phyloP scores from a whole-genome alignment of 2,797 vertebrate species.

The Enoplosus armatus region DNA sequence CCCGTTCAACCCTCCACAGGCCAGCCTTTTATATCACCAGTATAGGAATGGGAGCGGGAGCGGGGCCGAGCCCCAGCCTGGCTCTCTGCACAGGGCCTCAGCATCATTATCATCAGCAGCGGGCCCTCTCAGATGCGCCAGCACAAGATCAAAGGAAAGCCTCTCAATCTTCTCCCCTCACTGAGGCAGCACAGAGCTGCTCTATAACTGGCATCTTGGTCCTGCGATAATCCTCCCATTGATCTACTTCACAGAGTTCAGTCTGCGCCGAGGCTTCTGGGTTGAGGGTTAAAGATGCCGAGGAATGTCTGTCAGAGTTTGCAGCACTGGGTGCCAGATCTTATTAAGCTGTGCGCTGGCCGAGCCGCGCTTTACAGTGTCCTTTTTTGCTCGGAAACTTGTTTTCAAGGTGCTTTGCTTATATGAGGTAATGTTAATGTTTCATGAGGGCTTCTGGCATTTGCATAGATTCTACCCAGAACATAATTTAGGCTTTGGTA shows the following conservation, averaged over 20 bases:
- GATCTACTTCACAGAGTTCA: constrained; percentile 82
- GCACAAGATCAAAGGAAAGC: constrained; percentile 82
- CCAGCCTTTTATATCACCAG: constrained; percentile 58
- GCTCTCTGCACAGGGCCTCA: constrained; percentile 66
- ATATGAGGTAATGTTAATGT: constrained; percentile 65
- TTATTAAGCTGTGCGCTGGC: constrained; percentile 62
- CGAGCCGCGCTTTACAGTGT: constrained; percentile 37
- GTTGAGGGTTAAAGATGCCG: constrained; percentile 79
- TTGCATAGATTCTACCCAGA: constrained; percentile 67
- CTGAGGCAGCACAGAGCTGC: constrained; percentile 79
- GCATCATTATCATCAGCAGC: constrained; percentile 80
- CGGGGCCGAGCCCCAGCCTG: constrained; percentile 56
- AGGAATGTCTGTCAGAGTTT: constrained; percentile 79
- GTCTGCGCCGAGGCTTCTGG: constrained; percentile 71
- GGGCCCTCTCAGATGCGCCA: constrained; percentile 76
- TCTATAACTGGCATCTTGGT: constrained; percentile 82
- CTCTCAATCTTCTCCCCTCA: constrained; percentile 82
- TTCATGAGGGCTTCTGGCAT: constrained; percentile 62
- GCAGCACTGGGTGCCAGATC: constrained; percentile 63
- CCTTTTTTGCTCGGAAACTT: constrained; percentile 50
- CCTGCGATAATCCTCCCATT: constrained; percentile 82
- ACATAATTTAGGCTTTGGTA: constrained; percentile 73
- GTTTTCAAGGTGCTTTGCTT: constrained; percentile 67
- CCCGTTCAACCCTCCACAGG: constrained; percentile 66
- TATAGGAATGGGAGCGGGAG: constrained; percentile 46